phyloP scores from a whole-genome alignment of 2,888 invertebrate species.

The Clanis bilineata region DNA sequence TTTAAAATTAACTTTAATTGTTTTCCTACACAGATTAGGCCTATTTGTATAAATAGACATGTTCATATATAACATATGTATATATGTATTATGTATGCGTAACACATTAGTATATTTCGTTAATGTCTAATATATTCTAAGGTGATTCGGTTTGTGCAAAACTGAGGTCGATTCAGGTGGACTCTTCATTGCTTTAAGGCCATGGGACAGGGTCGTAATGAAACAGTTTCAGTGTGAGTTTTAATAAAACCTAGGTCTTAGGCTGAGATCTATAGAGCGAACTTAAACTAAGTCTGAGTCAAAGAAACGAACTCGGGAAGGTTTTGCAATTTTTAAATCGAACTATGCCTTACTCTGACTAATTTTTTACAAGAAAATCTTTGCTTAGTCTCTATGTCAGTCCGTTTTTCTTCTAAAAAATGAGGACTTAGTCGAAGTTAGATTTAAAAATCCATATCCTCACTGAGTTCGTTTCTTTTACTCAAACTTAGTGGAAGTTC shows the following conservation, averaged over 20 bases:
- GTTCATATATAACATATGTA: background rate
- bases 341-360: too few relatives aligned
- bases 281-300: too few relatives aligned
- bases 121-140: slow-evolving; percentile 35
- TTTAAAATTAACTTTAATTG: too few relatives aligned
- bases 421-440: too few relatives aligned
- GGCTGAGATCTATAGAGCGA: too few relatives aligned
- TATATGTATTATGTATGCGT: background rate
- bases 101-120: slow-evolving; percentile 12
- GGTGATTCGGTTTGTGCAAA: slow-evolving; percentile 27
- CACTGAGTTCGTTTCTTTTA: too few relatives aligned
- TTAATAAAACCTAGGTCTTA: background rate
- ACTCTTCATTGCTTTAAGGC: slow-evolving; percentile 33
- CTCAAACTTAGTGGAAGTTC: too few relatives aligned
- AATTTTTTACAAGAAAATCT: too few relatives aligned
- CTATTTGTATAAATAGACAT: background rate
- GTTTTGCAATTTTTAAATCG: too few relatives aligned
- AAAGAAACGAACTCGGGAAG: background rate
- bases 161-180: slow-evolving; percentile 33
- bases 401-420: too few relatives aligned
- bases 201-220: slow-evolving; percentile 18
- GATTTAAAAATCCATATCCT: too few relatives aligned
- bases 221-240: slow-evolving; percentile 2
- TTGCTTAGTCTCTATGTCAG: too few relatives aligned
- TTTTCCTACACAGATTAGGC: background rate